A percentile compares a stretch with the other conserved stretches of the same genome.
Evolutionary conservation across 2,113 vertebrate genomes (phyloP).

Genomic region (Gasterosteus aculeatus): DNA sequence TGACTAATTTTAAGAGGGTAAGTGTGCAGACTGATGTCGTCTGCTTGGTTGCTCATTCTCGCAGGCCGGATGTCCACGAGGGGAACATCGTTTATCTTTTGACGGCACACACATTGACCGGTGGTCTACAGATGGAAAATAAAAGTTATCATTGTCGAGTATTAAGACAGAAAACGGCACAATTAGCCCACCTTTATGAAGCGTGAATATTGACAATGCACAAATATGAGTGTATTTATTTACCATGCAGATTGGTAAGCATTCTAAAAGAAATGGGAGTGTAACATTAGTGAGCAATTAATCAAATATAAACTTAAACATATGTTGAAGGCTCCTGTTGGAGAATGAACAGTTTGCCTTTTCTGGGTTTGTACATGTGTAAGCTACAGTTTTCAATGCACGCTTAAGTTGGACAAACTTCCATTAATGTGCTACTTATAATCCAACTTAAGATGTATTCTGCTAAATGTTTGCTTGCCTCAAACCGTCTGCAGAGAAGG

Average conservation of each 20-base stretch:
- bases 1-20: slow-evolving; percentile 71
- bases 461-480: neutral
- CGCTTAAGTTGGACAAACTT: neutral
- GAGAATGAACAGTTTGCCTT: slow-evolving; percentile 13
- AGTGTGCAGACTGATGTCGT: slow-evolving; percentile 58
- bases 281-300: slow-evolving; percentile 52
- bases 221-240: slow-evolving; percentile 5
- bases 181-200: slow-evolving; percentile 31
- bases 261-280: slow-evolving; percentile 35
- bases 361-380: neutral
- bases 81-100: slow-evolving; percentile 56
- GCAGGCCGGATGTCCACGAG: slow-evolving; percentile 23
- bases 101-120: slow-evolving; percentile 38
- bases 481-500: neutral
- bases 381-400: neutral
- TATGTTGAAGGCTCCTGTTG: slow-evolving; percentile 33
- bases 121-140: slow-evolving; percentile 19
- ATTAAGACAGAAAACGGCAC: slow-evolving; percentile 28
- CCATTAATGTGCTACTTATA: slow-evolving; percentile 5
- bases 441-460: neutral
- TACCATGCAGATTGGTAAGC: slow-evolving; percentile 32
- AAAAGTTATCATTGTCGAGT: slow-evolving; percentile 38
- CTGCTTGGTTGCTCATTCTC: slow-evolving; percentile 58
- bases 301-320: slow-evolving; percentile 38
- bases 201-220: slow-evolving; percentile 40